Evolutionary conservation across 2,113 vertebrate genomes (phyloP).

Genomic region (Engystomops pustulosus): DNA sequence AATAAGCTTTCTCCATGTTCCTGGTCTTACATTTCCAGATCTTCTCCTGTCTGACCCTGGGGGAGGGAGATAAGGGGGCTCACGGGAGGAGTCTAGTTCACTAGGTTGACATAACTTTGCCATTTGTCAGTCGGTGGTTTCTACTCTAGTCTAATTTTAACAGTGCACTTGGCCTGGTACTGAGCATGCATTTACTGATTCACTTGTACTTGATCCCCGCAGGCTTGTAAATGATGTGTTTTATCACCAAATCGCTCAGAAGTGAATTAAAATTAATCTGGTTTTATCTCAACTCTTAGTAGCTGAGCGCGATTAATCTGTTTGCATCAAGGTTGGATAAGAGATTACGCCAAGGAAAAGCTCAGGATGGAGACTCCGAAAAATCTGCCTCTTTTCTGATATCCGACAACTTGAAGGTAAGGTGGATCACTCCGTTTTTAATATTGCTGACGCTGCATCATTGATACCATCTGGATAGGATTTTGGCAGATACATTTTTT

Average conservation of each 20-base stretch:
- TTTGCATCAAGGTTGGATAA: slow-evolving; percentile 69
- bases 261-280: slow-evolving; percentile 70
- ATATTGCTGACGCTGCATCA: not conserved
- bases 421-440: slow-evolving; percentile 47
- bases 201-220: slow-evolving; percentile 66
- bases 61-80: slow-evolving; percentile 47
- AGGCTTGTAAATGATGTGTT: slow-evolving; percentile 64
- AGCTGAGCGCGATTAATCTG: slow-evolving; percentile 71
- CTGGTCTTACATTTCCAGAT: not conserved
- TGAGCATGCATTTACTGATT: slow-evolving; percentile 81
- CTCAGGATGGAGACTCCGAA: slow-evolving; percentile 66
- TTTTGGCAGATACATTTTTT: not conserved
- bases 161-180: slow-evolving; percentile 76
- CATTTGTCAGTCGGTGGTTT: slow-evolving; percentile 85
- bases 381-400: slow-evolving; percentile 69
- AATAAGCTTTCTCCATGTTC: not conserved
- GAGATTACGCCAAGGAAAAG: slow-evolving; percentile 65
- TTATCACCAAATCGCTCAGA: slow-evolving; percentile 63
- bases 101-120: slow-evolving; percentile 79
- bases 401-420: slow-evolving; percentile 73
- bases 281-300: slow-evolving; percentile 72
- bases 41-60: slow-evolving; percentile 11
- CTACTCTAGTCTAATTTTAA: slow-evolving; percentile 81
- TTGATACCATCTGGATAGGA: not conserved
- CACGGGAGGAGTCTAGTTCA: slow-evolving; percentile 63